Evolutionary conservation across 2,888 invertebrate species (phyloP), one percentile per base, ranked within the genome.

Genomic region (Athalia circularis): DNA sequence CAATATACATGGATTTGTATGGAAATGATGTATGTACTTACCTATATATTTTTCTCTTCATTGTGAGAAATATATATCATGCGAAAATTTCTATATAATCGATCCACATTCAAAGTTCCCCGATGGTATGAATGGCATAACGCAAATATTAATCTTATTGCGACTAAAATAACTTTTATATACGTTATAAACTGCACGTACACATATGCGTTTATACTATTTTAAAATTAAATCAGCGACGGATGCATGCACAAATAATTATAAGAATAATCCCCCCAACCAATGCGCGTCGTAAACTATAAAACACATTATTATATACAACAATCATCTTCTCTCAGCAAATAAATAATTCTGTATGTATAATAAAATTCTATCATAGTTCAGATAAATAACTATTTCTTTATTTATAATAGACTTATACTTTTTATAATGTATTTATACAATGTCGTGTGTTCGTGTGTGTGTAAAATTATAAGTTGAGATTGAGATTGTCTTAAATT

Each of bases 391-490:
- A 13, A 45, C 29, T 2, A 29, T 59, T 45, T 72, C 47, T 13
- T 48, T 78, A 78, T 78, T 78, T 78, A 78, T 78, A 54, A 64
- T 75, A 65, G 78, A 75, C 57, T 75, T 64, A 64, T 8, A 47
- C 29, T 72, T 45, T 59, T 43, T 79, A 57, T 45, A 52, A 68
- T 65, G 68, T 64, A 77, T 77, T 75, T 77, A 80, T 81, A 82
- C 29, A 29, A 29, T 29, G 80, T 82, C 79, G 81, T 80, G 45
- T 72, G 7, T 15, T n/a, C n/a, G 13, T 68, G 11, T 4, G 29
- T n/a, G 11, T 43, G 48, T 8, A 45, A 65, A 15, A 3, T 54
- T 54, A 11, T 54, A 11, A 54, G 8, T 54, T n/a, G 3, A 54
- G n/a, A 8, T 11, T 11, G 54, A 54, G n/a, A 54, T 54, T 13